phyloP scores from a whole-genome alignment of 2,888 invertebrate species.

The Erebia aethiops region DNA sequence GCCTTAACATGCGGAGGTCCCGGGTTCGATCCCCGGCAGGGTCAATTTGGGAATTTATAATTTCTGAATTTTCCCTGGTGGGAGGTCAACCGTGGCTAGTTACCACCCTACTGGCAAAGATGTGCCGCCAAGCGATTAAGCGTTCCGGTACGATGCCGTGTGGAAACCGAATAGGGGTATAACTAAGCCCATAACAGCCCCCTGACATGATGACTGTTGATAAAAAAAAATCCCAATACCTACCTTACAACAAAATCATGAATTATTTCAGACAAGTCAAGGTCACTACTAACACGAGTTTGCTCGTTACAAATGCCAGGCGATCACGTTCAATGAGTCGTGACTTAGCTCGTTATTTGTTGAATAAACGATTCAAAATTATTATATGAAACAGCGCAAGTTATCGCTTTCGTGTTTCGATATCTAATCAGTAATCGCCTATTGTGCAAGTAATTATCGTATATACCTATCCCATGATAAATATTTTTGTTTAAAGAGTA shows the following conservation, averaged over 20 bases:
- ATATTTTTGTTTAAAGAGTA: conserved; percentile 21
- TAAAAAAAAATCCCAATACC: conserved; percentile 9
- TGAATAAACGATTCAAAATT: conserved; percentile 41
- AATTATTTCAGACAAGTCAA: conserved; percentile 50
- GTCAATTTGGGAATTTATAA: too few species aligned
- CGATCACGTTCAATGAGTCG: conserved; percentile 52
- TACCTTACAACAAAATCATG: conserved; percentile 23
- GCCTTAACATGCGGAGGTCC: too few species aligned
- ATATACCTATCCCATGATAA: conserved; percentile 6
- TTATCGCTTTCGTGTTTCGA: conserved; percentile 35
- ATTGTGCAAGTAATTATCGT: conserved; percentile 37
- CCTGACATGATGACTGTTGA: too few species aligned
- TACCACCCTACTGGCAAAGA: too few species aligned
- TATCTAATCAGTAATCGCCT: conserved; percentile 39
- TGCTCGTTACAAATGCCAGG: conserved; percentile 41
- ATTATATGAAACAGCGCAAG: conserved; percentile 39
- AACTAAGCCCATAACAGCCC: too few species aligned
- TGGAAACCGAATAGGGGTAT: too few species aligned
- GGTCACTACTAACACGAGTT: conserved; percentile 53
- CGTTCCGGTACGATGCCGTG: too few species aligned
- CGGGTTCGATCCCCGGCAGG: too few species aligned
- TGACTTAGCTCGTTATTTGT: conserved; percentile 47
- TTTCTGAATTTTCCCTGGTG: too few species aligned
- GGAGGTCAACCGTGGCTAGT: too few species aligned
- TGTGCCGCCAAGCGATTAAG: too few species aligned